Evolutionary conservation across 2,113 vertebrate genomes (phyloP), one percentile per base, ranked within the genome.

Genomic region (Oophaga pumilio): DNA sequence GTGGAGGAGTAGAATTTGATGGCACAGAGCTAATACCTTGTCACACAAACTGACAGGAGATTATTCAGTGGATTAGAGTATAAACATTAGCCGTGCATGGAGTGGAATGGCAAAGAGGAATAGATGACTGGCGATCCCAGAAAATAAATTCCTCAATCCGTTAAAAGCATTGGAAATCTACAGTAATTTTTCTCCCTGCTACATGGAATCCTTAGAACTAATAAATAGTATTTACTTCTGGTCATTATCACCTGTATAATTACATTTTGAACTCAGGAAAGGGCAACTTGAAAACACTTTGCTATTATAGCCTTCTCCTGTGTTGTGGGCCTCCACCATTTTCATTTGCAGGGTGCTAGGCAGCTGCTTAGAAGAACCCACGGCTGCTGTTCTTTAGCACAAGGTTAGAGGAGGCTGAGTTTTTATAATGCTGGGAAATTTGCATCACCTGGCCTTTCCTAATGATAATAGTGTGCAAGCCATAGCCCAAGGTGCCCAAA

Each of bases 21-120:
- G 93, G 93, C 93, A 95, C 92, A 93, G 93, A 93, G 93, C 94
- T 95, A 94, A 95, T 95, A 92, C 93, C 92, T 93, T 95, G 93
- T 94, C 93, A 94, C 93, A 94, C 93, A 93, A 92, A 92, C 94
- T 94, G 94, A 94, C 94, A 93, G 93, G 92, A 95, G 93, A 94
- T 94, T 94, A 95, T 93, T 93, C 93, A 94, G 93, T 94, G 93
- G 93, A 94, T 94, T 94, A 94, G 93, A 94, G 92, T 92, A 91
- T 90, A 93, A 92, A 92, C 93, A 94, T 95, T 94, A 94, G 92
- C 94, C 92, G 92, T 92, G 93, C 93, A 92, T 89, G 79, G 91
- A 93, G 92, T 87, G 91, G 93, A 93, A 94, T 94, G 90, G 92
- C 93, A 92, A 92, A 93, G 91, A 92, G 90, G 89, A 91, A 90